Evolutionary conservation across 1,140 invertebrate species (phyloP).

Genomic region (Chrysopa pallens): DNA sequence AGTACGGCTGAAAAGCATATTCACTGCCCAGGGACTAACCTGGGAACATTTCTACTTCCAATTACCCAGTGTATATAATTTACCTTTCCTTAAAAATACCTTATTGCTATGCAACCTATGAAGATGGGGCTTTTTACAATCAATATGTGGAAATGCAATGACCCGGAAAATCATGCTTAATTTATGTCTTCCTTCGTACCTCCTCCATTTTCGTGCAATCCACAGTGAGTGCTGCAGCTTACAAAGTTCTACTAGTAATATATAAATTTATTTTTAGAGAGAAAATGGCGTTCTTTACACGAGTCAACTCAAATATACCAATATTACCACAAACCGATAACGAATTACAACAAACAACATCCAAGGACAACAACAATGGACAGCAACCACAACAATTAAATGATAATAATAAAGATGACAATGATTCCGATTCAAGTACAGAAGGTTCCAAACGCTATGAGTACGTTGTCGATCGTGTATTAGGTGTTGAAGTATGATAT

Average conservation of each 20-base stretch:
- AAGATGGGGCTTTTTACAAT: no score
- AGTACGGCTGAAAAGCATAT: no score
- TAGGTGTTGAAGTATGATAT: slow-evolving; percentile 50
- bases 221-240: not conserved
- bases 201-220: no score
- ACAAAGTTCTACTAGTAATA: slow-evolving; percentile 2
- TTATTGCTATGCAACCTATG: no score
- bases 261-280: slow-evolving; percentile 43
- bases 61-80: no score
- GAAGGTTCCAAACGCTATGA: slow-evolving; percentile 37
- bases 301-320: slow-evolving; percentile 56
- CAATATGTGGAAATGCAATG: no score
- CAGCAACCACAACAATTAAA: not conserved
- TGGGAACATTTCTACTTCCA: no score
- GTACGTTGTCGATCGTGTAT: slow-evolving; percentile 45
- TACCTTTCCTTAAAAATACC: no score
- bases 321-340: slow-evolving; percentile 53
- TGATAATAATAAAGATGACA: slow-evolving; percentile 5
- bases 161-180: no score
- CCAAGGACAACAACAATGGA: slow-evolving; percentile 4
- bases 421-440: slow-evolving; percentile 8
- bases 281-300: slow-evolving; percentile 89
- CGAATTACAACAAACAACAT: slow-evolving; percentile 20
- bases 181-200: no score
- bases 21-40: no score